Evolutionary conservation across 2,113 vertebrate genomes (phyloP).

Genomic region (Ivindomyrus marchei): DNA sequence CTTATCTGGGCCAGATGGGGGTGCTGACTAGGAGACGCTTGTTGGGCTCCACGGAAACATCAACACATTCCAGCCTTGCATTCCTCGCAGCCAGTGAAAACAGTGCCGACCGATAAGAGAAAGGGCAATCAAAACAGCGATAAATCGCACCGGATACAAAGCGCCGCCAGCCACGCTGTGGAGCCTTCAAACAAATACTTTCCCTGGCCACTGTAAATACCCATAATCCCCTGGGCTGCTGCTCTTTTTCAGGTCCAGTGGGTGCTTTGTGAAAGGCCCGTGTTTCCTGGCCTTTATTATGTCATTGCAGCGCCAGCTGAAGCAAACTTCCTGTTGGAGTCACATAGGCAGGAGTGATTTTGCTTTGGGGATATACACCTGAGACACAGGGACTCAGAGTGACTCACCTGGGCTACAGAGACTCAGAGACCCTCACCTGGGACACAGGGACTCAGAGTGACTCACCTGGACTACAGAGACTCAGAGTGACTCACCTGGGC

Average conservation of each 20-base stretch:
- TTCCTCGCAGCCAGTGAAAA: conserved; percentile 47
- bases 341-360: background rate
- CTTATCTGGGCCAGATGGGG: conserved; percentile 44
- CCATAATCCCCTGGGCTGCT: conserved; percentile 33
- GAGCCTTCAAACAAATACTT: conserved; percentile 45
- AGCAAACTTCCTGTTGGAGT: background rate
- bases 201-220: conserved; percentile 32
- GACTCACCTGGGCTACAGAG: background rate
- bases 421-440: background rate
- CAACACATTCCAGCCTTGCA: conserved; percentile 49
- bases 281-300: conserved; percentile 10
- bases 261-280: conserved; percentile 25
- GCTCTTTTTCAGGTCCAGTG: conserved; percentile 36
- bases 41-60: conserved; percentile 47
- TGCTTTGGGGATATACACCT: background rate
- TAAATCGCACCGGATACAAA: conserved; percentile 48
- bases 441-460: background rate
- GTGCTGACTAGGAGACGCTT: conserved; percentile 42
- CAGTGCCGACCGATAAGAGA: conserved; percentile 45
- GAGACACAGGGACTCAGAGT: background rate
- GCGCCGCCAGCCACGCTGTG: conserved; percentile 36
- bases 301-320: background rate
- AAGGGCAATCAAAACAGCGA: conserved; percentile 48
- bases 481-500: no score
- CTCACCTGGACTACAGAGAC: background rate